Base-by-base conservation (phyloP, 2,797 vertebrate species). In the Anas bahamensis region DNA sequence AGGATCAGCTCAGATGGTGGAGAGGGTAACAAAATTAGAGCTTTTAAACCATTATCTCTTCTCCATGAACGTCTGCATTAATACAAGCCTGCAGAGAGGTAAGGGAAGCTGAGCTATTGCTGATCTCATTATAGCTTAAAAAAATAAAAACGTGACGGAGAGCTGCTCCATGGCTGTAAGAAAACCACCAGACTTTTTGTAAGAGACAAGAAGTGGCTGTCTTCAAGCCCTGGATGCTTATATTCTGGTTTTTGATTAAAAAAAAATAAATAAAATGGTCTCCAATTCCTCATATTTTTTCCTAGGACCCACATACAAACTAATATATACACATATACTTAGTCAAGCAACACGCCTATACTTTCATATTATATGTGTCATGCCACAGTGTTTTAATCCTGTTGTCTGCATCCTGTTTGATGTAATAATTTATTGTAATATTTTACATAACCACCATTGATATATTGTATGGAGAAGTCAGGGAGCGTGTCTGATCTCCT, bases 21-120 rank as follows among this genome's bases (percentile, higher is more conserved):
- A 89, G 79, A 95, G 94, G 64, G 92, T 96, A 97, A 98, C 95
- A 95, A 93, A 97, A 97, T 98, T 97, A 98, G 92, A 95, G 97
- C 96, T 98, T 96, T 98, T 97, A 98, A 98, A 95, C 88, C 95
- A 97, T 98, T 97, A 97, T 96, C 96, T 94, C 21, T 39, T 95
- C 94, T 90, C 95, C 53, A 92, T 86, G 91, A 97, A 95, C 70
- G 80, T 94, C 69, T 96, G n/a, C 6, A 8, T 86, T 97, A 95
- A 93, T 95, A 89, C 85, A 96, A 83, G 83, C 56, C 63, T 86
- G 2, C 1, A 0, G 93, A 95, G 95, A 83, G 82, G 79, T 95
- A 82, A 91, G 73, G 48, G 84, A 88, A 91, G 90, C 66, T 93
- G 82, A 95, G 91, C 80, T 90, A 91, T 59, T 37, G 64, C 70